Base-by-base conservation (phyloP, 2,888 invertebrate species). In the Anticlea derivata region DNA sequence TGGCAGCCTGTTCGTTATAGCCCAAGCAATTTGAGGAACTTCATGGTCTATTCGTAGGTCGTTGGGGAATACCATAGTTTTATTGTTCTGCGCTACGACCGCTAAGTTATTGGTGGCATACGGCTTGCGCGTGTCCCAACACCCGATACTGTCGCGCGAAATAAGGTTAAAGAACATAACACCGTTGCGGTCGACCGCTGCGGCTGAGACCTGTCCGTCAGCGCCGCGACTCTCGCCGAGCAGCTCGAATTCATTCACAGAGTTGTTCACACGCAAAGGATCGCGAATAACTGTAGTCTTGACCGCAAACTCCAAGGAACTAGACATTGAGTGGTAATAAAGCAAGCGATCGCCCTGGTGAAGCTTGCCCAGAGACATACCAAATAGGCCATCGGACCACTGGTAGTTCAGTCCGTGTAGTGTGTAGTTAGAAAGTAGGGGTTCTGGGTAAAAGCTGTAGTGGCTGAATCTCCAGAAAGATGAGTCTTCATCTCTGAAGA, bases 261-360 rank as follows among this genome's bases (percentile, higher is more conserved):
- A 74, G 50, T 83, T 61, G 47, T 67, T 73, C 10, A 87, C 81
- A 8, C 85, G 80, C 23, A 74, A 63, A 62, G 95, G 94, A 64
- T 96, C 93, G 26, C 93, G 89, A n/a, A 96, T 80, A 0, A 95
- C 88, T 0, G 94, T 93, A 0, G 95, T 93, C 47, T 92, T 92
- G 0, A 96, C 94, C 31, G 93, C 92, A 75, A 96, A 96, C 78
- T 96, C 96, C 29, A 94, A 86, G 59, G 94, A 95, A 72, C 95
- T 95, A 0, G 96, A 95, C 95, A 97, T 95, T 0, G 96, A 93
- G 75, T 96, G 96, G 70, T 96, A 96, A 73, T 94, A 96, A 1
- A 96, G 72, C 0, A 93, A 91, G 31, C 95, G 91, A 60, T 96
- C 94, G 7, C 91, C 83, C 7, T 83, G 75, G 4, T 84, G 74